phyloP scores from a whole-genome alignment of 2,888 invertebrate genomes.

The Pelosia muscerda region DNA sequence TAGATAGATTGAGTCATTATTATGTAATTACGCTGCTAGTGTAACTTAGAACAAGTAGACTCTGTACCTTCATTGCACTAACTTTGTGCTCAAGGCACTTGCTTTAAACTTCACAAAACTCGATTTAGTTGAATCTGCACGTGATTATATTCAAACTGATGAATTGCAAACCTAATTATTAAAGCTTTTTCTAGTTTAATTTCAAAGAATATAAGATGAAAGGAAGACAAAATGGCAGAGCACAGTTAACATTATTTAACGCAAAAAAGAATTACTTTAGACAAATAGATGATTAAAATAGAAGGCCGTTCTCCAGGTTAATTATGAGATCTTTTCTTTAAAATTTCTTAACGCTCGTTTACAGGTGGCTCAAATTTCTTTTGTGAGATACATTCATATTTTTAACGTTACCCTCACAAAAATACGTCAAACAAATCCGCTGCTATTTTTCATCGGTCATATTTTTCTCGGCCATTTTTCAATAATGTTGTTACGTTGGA shows the following conservation, averaged over 20 bases:
- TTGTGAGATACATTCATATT: constrained; percentile 15
- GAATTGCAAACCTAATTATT: too few species aligned
- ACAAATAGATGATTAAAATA: constrained; percentile 7
- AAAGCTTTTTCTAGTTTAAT: too few species aligned
- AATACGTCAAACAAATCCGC: not conserved
- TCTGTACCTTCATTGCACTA: too few species aligned
- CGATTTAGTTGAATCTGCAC: too few species aligned
- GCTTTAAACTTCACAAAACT: too few species aligned
- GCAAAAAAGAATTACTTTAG: not conserved
- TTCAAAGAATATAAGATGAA: not conserved
- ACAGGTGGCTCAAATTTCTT: constrained; percentile 1
- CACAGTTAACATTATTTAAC: not conserved
- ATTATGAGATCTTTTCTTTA: constrained; percentile 15
- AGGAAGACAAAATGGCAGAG: not conserved
- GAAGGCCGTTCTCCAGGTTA: not conserved
- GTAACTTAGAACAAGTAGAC: too few species aligned
- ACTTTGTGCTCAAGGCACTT: too few species aligned
- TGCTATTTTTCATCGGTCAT: constrained; percentile 10
- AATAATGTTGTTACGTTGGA: constrained; percentile 7
- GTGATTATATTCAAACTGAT: too few species aligned
- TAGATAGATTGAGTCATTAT: too few species aligned
- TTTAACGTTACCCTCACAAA: constrained; percentile 6
- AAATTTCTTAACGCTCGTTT: not conserved
- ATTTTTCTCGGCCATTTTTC: constrained; percentile 12
- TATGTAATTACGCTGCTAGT: too few species aligned